phyloP scores from a whole-genome alignment of 2,888 invertebrate species.

The Epirrhoe alternata region DNA sequence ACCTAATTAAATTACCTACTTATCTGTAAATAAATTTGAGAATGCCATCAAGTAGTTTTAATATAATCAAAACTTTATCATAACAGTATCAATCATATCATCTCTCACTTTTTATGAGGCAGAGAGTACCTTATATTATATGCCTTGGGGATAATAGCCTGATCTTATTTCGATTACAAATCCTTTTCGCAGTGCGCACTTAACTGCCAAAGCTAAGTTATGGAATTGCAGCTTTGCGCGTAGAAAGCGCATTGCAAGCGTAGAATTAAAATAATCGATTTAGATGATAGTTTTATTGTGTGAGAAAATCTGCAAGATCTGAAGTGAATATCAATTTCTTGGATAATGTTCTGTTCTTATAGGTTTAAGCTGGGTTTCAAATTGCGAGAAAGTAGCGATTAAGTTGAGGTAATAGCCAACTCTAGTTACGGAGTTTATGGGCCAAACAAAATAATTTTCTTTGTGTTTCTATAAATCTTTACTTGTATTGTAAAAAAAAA shows the following conservation, averaged over 20 bases:
- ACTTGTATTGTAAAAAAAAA: no score
- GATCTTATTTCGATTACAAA: not conserved
- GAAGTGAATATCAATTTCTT: conserved; percentile 12
- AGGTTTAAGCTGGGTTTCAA: not conserved
- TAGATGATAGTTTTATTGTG: conserved; percentile 34
- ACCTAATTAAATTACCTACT: no score
- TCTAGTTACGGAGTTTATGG: not conserved
- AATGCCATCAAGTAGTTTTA: not conserved
- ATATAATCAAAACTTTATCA: no score
- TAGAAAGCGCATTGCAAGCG: conserved; percentile 31
- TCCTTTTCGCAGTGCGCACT: conserved; percentile 22
- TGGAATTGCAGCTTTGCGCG: conserved; percentile 23
- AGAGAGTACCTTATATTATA: no score
- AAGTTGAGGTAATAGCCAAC: not conserved
- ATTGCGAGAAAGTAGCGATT: not conserved
- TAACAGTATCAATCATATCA: no score
- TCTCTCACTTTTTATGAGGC: no score
- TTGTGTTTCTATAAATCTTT: no score
- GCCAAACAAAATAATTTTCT: no score
- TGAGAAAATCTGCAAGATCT: conserved; percentile 24
- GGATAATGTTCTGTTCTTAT: not conserved
- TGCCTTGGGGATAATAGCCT: no score
- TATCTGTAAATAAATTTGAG: no score
- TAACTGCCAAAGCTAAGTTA: conserved; percentile 16
- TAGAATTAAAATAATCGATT: conserved; percentile 36